Percentiles rank a stretch among this genome's conserved stretches.
Evolutionary conservation across 2,113 vertebrate genomes (phyloP).

Genomic region (Chloropsis hardwickii): DNA sequence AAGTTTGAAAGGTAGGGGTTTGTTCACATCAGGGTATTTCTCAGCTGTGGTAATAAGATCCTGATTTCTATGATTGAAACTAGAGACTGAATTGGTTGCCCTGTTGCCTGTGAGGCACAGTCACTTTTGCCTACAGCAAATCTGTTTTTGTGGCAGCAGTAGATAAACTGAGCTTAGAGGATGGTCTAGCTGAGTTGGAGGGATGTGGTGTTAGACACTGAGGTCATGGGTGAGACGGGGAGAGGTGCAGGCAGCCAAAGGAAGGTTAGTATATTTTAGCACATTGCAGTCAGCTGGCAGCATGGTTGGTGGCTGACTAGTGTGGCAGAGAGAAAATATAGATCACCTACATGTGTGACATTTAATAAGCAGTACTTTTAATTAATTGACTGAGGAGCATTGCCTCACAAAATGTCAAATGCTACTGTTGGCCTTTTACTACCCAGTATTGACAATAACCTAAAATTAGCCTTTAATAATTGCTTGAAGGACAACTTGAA

Average conservation of each 20-base stretch:
- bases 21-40: not conserved
- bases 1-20: not conserved
- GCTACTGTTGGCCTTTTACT: slow-evolving; percentile 60
- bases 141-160: slow-evolving; percentile 18
- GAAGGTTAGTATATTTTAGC: slow-evolving; percentile 55
- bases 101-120: not conserved
- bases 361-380: slow-evolving; percentile 76
- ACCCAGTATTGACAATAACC: slow-evolving; percentile 75
- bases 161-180: slow-evolving; percentile 39
- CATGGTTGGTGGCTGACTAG: slow-evolving; percentile 4
- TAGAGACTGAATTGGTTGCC: not conserved
- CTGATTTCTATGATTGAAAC: not conserved
- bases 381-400: slow-evolving; percentile 75
- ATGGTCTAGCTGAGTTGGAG: slow-evolving; percentile 4
- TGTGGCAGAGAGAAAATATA: slow-evolving; percentile 16
- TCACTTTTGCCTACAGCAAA: not conserved
- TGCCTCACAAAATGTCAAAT: slow-evolving; percentile 80
- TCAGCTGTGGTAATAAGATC: not conserved
- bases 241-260: slow-evolving; percentile 28
- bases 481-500: slow-evolving; percentile 78
- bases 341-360: slow-evolving; percentile 72
- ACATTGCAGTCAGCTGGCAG: slow-evolving; percentile 71
- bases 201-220: slow-evolving; percentile 24
- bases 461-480: slow-evolving; percentile 75
- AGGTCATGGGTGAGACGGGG: not conserved